Evolutionary conservation across 1,140 invertebrate genomes (phyloP).

Genomic region (Caenorhabditis briggsae): DNA sequence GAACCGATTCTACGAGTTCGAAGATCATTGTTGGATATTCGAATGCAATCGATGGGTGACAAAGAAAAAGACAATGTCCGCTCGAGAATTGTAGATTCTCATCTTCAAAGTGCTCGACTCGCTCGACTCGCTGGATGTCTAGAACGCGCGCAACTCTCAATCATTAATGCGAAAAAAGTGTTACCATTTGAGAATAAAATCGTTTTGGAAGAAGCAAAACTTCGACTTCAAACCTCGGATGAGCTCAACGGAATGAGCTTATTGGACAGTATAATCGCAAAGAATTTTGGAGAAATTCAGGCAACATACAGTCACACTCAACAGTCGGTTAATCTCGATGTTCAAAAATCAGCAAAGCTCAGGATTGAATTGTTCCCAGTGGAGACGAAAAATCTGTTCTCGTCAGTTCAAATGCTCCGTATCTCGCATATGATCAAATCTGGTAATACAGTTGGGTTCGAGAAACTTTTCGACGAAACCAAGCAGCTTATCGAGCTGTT

Average conservation of each 20-base stretch:
- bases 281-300: not conserved
- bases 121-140: conserved; percentile 19
- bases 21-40: conserved; percentile 8
- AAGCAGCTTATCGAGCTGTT: not conserved
- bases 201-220: conserved; percentile 31
- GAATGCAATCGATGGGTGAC: not conserved
- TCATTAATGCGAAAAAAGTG: conserved; percentile 3
- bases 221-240: conserved; percentile 16
- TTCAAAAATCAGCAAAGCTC: conserved; percentile 12
- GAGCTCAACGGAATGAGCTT: conserved; percentile 34
- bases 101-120: conserved; percentile 39
- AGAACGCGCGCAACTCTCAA: conserved; percentile 6
- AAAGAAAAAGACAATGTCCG: conserved; percentile 15
- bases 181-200: conserved; percentile 27
- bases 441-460: conserved; percentile 17
- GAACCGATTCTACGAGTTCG: conserved; percentile 26
- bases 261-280: conserved; percentile 14
- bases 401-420: conserved; percentile 42
- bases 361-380: conserved; percentile 2
- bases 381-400: conserved; percentile 26
- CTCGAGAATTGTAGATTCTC: not conserved
- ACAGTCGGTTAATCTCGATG: conserved; percentile 22
- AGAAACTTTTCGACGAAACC: conserved; percentile 7
- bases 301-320: conserved; percentile 18
- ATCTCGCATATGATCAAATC: conserved; percentile 41